Evolutionary conservation across 1,140 invertebrate species (phyloP).

Genomic region (Calephelis nemesis): DNA sequence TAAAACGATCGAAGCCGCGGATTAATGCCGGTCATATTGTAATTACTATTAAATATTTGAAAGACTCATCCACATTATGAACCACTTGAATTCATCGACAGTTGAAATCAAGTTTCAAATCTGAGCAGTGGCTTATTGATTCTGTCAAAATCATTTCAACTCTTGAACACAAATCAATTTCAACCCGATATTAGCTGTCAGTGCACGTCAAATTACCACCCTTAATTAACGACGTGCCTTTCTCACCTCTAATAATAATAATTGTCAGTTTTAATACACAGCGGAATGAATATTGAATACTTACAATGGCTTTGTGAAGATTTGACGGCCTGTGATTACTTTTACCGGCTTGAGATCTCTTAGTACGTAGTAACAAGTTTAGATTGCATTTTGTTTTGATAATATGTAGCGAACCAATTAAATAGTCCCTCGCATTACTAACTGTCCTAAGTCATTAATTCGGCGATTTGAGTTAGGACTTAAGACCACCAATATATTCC

Average conservation of each 20-base stretch:
- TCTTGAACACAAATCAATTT: slow-evolving; percentile 77
- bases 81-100: not conserved
- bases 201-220: slow-evolving; percentile 68
- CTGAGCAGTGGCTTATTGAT: slow-evolving; percentile 74
- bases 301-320: not conserved
- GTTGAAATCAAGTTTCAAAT: slow-evolving; percentile 1
- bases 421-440: no score
- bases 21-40: no score
- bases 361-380: not conserved
- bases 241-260: slow-evolving; percentile 52
- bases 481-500: no score
- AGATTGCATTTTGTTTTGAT: not conserved
- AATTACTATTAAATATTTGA: no score
- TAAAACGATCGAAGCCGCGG: no score
- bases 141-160: slow-evolving; percentile 77
- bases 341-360: slow-evolving; percentile 10
- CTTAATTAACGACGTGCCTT: slow-evolving; percentile 65
- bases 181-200: slow-evolving; percentile 75
- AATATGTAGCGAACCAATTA: no score
- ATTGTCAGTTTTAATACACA: slow-evolving; percentile 12
- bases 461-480: no score
- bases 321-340: slow-evolving; percentile 5
- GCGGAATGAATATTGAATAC: slow-evolving; percentile 16
- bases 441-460: no score
- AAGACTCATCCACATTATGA: not conserved